Evolutionary conservation across 2,113 vertebrate species (phyloP).

Genomic region (Sclerurus mexicanus): DNA sequence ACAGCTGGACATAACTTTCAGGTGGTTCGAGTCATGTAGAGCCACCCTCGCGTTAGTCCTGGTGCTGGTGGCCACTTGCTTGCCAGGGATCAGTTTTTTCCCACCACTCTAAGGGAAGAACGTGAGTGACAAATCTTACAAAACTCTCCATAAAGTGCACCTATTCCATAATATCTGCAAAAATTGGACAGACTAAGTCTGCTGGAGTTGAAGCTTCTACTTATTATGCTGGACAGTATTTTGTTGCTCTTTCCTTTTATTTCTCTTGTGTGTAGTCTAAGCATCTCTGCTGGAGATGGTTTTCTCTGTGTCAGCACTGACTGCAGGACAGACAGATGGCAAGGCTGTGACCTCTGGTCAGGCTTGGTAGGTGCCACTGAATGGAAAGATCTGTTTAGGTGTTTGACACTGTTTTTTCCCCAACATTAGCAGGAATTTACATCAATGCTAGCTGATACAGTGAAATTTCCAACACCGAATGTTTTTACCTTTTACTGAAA

Average conservation of each 20-base stretch:
- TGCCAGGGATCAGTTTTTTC: background rate
- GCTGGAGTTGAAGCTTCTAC: background rate
- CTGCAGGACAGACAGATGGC: background rate
- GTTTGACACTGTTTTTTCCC: background rate
- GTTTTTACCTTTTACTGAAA: background rate
- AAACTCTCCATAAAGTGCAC: background rate
- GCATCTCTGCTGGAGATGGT: background rate
- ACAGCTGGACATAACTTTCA: rapidly evolving
- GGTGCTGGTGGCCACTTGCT: rapidly evolving
- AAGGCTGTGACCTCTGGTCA: background rate
- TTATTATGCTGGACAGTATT: background rate
- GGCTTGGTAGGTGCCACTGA: background rate
- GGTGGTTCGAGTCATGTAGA: background rate
- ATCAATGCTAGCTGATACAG: background rate
- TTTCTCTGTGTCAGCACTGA: background rate
- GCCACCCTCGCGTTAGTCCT: background rate
- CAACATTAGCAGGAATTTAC: background rate
- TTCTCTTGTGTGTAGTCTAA: background rate
- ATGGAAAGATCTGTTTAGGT: background rate
- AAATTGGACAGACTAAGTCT: background rate
- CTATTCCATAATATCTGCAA: background rate
- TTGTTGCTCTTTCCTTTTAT: background rate
- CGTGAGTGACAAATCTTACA: background rate
- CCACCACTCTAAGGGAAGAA: background rate
- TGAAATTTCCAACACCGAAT: background rate